A percentile compares a stretch with the other conserved stretches of the same genome.
Evolutionary conservation across 1,140 invertebrate species (phyloP).

Genomic region (Tetragnatha versicolor): DNA sequence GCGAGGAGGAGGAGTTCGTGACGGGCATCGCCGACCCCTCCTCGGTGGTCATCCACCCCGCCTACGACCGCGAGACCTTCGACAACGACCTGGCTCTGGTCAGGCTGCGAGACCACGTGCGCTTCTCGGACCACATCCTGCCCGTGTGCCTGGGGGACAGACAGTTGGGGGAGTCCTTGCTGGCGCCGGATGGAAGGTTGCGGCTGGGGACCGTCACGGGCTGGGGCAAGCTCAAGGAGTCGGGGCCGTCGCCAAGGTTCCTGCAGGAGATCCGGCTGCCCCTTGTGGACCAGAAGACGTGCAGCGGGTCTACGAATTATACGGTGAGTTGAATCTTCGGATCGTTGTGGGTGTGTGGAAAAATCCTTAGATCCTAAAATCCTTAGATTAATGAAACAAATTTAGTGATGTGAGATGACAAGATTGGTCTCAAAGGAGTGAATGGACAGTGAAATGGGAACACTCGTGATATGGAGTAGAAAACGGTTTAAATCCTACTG

Average conservation of each 20-base stretch:
- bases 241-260: slow-evolving; percentile 58
- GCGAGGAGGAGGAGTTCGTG: slow-evolving; percentile 53
- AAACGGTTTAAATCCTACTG: no score
- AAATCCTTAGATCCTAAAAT: no score
- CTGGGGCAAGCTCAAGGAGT: slow-evolving; percentile 60
- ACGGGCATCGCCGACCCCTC: slow-evolving; percentile 40
- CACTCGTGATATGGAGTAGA: no score
- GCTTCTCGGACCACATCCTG: slow-evolving; percentile 58
- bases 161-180: slow-evolving; percentile 29
- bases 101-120: slow-evolving; percentile 52
- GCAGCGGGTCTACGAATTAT: slow-evolving; percentile 56
- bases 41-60: slow-evolving; percentile 55
- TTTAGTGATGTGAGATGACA: no score
- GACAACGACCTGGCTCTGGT: slow-evolving; percentile 81
- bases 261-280: slow-evolving; percentile 59
- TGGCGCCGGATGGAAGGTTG: background rate
- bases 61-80: slow-evolving; percentile 70
- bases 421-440: no score
- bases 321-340: no score
- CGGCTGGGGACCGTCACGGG: slow-evolving; percentile 59
- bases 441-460: no score
- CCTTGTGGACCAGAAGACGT: slow-evolving; percentile 58
- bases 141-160: slow-evolving; percentile 59
- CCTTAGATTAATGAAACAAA: no score
- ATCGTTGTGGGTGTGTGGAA: no score